These are phyloP conservation scores for Coracias cyanogaster DNA, from an alignment of 2,797 vertebrate genomes.

Conservation along the genomic window DNA sequence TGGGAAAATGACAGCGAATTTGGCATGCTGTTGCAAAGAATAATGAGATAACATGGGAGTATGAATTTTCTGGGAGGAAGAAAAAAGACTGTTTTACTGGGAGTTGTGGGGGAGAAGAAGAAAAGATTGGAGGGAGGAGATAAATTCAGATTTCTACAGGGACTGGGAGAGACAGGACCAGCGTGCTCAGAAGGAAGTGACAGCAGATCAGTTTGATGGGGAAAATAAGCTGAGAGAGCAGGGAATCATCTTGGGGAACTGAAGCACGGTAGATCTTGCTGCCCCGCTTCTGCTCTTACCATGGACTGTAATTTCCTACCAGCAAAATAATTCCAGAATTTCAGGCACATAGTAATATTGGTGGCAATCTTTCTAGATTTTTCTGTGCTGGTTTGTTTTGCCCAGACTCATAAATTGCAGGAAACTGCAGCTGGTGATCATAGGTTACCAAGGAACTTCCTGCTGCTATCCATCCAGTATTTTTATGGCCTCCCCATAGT, in stretches of 20 bases:
- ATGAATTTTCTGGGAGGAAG: slow-evolving; percentile 44
- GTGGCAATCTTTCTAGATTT: background rate
- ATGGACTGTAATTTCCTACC: background rate
- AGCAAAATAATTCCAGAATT: background rate
- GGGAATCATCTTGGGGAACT: background rate
- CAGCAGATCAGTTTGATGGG: background rate
- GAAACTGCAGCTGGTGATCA: slow-evolving; percentile 10
- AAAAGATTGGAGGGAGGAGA: background rate
- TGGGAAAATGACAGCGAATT: slow-evolving; percentile 44
- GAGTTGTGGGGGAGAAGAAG: background rate
- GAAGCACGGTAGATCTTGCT: background rate
- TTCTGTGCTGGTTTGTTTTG: slow-evolving; percentile 20
- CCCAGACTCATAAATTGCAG: background rate
- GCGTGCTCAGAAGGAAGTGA: background rate
- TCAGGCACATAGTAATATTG: background rate
- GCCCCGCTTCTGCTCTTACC: background rate
- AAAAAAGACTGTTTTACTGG: slow-evolving; percentile 37
- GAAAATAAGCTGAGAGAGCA: background rate
- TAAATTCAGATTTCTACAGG: background rate
- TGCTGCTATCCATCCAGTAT: background rate
- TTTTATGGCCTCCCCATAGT: slow-evolving; percentile 11
- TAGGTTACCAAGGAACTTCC: slow-evolving; percentile 11
- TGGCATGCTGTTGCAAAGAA: slow-evolving; percentile 54
- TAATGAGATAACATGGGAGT: slow-evolving; percentile 64
- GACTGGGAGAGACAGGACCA: background rate